Conservation (phyloP, 2,888 invertebrate species). For the Zaprionus bogoriensis region DNA sequence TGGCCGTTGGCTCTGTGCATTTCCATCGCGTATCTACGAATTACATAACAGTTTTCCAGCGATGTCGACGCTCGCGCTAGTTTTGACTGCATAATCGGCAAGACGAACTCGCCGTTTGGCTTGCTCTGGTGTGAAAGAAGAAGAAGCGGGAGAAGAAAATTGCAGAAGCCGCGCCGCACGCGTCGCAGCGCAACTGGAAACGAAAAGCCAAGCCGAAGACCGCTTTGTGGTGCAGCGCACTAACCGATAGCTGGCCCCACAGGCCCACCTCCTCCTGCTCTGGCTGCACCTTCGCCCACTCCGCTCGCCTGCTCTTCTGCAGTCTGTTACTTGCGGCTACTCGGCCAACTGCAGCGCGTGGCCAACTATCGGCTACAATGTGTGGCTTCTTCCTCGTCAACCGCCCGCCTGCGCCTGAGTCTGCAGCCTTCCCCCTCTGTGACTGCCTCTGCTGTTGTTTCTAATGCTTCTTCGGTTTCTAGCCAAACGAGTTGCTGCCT, state of each 20-base stretch:
- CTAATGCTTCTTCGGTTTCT: slow-evolving; percentile 67
- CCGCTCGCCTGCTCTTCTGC: neutral
- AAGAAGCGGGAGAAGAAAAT: slow-evolving; percentile 7
- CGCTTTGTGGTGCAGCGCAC: neutral
- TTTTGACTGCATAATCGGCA: slow-evolving; percentile 50
- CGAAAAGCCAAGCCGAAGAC: slow-evolving; percentile 15
- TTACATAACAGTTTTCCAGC: slow-evolving; percentile 15
- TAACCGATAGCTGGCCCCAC: no score
- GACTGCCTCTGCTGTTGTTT: slow-evolving; percentile 34
- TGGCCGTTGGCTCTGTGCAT: no score
- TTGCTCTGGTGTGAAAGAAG: slow-evolving; percentile 17
- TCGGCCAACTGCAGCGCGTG: slow-evolving; percentile 41
- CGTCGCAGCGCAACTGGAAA: slow-evolving; percentile 38
- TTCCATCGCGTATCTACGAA: neutral
- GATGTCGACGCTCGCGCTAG: slow-evolving; percentile 50
- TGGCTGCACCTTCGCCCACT: neutral
- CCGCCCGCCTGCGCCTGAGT: neutral
- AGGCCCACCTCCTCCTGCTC: neutral
- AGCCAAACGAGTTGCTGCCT: slow-evolving; percentile 69
- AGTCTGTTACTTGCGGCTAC: slow-evolving; percentile 16
- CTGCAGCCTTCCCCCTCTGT: neutral
- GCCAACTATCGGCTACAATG: slow-evolving; percentile 50
- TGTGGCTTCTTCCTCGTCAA: slow-evolving; percentile 63
- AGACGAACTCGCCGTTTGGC: slow-evolving; percentile 14
- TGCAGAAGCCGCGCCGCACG: neutral